A percentile compares a stretch with the other conserved stretches of the same genome.
Conservation (phyloP, 2,888 invertebrate species). For the Epinotia brunnichana region DNA sequence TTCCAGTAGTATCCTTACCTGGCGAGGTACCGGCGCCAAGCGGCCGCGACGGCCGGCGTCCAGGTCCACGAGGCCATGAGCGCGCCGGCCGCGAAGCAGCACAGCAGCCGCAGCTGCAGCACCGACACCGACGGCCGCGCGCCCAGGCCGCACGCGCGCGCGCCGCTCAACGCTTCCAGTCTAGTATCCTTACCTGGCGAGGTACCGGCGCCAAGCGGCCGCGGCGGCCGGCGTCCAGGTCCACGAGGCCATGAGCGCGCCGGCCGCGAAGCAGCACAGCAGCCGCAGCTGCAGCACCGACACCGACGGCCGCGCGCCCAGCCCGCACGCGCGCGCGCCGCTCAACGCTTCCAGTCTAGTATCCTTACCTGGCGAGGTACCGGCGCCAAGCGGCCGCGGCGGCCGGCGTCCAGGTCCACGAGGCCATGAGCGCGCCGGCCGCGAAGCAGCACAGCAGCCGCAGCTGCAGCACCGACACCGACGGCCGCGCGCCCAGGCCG, state of each 20-base stretch:
- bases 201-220: not conserved
- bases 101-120: slow-evolving; percentile 58
- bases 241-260: slow-evolving; percentile 7
- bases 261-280: no score
- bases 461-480: slow-evolving; percentile 91
- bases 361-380: not conserved
- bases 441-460: slow-evolving; percentile 70
- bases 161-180: no score
- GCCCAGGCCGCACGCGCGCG: no score
- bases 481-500: slow-evolving; percentile 88
- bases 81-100: not conserved
- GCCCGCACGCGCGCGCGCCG: no score
- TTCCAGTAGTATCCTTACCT: not conserved
- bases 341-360: no score
- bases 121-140: slow-evolving; percentile 55
- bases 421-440: slow-evolving; percentile 4
- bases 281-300: no score
- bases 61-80: slow-evolving; percentile 7
- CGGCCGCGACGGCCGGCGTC: not conserved
- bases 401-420: not conserved
- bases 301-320: no score
- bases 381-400: not conserved
- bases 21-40: slow-evolving; percentile 1
- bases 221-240: no score
- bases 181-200: not conserved